phyloP scores from a whole-genome alignment of 2,797 vertebrate genomes.

The Enteromius thamalakanensis region DNA sequence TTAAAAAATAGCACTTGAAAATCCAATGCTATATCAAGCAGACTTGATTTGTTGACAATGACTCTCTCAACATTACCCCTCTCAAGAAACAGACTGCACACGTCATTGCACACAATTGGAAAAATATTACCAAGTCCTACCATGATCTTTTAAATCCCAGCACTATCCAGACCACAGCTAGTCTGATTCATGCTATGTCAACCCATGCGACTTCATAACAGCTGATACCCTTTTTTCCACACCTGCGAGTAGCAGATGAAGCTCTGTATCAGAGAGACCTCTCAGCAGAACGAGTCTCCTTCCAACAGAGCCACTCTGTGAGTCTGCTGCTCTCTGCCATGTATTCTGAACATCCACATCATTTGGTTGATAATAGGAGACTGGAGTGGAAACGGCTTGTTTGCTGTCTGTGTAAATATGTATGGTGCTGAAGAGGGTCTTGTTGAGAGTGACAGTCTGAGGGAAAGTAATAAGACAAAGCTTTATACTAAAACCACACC shows the following conservation, averaged over 20 bases:
- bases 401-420: slow-evolving; percentile 34
- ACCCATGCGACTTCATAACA: slow-evolving; percentile 7
- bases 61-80: not conserved
- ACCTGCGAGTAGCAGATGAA: slow-evolving; percentile 34
- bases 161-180: not conserved
- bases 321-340: slow-evolving; percentile 39
- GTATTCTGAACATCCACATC: slow-evolving; percentile 40
- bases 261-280: slow-evolving; percentile 36
- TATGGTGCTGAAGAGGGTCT: slow-evolving; percentile 3
- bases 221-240: slow-evolving; percentile 16
- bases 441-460: slow-evolving; percentile 32
- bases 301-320: slow-evolving; percentile 40
- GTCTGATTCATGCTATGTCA: slow-evolving; percentile 14
- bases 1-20: not conserved
- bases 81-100: not conserved
- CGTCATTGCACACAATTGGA: not conserved
- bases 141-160: not conserved
- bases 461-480: slow-evolving; percentile 32
- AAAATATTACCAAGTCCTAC: not conserved
- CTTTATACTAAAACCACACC: not conserved
- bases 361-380: slow-evolving; percentile 49
- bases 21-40: not conserved
- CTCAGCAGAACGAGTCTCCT: slow-evolving; percentile 20
- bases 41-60: not conserved
- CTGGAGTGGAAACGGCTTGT: slow-evolving; percentile 24